A percentile compares a stretch with the other conserved stretches of the same genome.
Evolutionary conservation across 2,888 invertebrate genomes (phyloP).

Genomic region (Acanthosoma haemorrhoidale): DNA sequence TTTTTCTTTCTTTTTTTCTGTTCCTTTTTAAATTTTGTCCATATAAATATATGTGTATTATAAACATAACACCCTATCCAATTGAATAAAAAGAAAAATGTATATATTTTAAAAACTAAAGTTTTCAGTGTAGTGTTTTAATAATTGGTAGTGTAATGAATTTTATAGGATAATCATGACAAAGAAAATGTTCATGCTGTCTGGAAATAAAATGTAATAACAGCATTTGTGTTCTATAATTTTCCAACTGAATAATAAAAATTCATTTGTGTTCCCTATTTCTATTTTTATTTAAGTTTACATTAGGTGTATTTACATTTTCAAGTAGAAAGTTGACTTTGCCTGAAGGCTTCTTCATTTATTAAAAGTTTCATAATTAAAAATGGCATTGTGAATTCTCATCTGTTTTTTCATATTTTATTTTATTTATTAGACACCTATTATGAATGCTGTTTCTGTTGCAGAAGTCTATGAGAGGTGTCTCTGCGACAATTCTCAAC

Average conservation of each 20-base stretch:
- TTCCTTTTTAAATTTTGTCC: neutral
- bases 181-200: neutral
- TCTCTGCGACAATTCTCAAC: slow-evolving; percentile 10
- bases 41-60: neutral
- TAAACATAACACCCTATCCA: neutral
- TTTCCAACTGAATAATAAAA: slow-evolving; percentile 11
- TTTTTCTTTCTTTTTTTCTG: neutral
- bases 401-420: neutral
- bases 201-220: neutral
- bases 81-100: neutral
- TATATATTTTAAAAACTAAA: slow-evolving; percentile 16
- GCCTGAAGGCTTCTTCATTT: neutral
- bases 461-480: slow-evolving; percentile 32
- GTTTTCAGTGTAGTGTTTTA: slow-evolving; percentile 18
- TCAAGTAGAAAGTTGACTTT: neutral
- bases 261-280: neutral
- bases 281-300: neutral
- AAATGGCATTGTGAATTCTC: neutral
- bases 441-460: slow-evolving; percentile 34
- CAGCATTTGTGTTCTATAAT: slow-evolving; percentile 16
- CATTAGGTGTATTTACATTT: neutral
- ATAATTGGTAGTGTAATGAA: slow-evolving; percentile 8
- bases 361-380: neutral
- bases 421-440: slow-evolving; percentile 3
- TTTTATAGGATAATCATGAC: neutral